Percentiles rank a stretch among this genome's conserved stretches.
Evolutionary conservation across 2,797 vertebrate species (phyloP).

Genomic region (Chaetodon trifasciatus): DNA sequence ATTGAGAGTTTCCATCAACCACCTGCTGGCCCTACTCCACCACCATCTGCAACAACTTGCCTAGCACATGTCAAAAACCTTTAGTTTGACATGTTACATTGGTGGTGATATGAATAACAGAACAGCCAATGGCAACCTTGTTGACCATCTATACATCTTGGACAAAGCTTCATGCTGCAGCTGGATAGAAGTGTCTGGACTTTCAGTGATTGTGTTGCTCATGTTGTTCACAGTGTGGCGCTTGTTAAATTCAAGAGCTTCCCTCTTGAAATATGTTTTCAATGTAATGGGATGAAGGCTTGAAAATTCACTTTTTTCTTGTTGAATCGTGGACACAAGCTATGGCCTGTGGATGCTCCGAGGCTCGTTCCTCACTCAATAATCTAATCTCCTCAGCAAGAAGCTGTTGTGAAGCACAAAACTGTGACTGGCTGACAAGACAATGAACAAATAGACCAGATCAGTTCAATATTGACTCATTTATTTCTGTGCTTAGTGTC

Average conservation of each 20-base stretch:
- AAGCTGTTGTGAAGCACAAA: conserved; percentile 24
- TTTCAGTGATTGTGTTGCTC: neutral
- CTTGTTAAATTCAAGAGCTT: neutral
- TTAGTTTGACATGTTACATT: neutral
- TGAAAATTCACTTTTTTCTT: neutral
- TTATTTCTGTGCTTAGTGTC: conserved; percentile 13
- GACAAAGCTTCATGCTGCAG: neutral
- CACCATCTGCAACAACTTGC: neutral
- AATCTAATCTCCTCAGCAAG: conserved; percentile 16
- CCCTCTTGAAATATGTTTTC: neutral
- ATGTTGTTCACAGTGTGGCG: neutral
- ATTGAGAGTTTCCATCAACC: neutral
- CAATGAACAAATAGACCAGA: neutral
- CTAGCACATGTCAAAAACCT: neutral
- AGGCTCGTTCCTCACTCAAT: neutral
- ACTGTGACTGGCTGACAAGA: conserved; percentile 3
- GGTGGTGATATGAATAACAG: no score
- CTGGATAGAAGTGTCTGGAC: no score
- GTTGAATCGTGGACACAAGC: neutral
- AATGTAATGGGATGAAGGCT: neutral
- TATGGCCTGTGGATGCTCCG: neutral
- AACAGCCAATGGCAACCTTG: neutral
- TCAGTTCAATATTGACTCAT: conserved; percentile 1
- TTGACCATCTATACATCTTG: neutral
- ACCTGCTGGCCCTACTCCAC: neutral